phyloP scores from a whole-genome alignment of 1,140 invertebrate species.

The Bombus sibiricus region DNA sequence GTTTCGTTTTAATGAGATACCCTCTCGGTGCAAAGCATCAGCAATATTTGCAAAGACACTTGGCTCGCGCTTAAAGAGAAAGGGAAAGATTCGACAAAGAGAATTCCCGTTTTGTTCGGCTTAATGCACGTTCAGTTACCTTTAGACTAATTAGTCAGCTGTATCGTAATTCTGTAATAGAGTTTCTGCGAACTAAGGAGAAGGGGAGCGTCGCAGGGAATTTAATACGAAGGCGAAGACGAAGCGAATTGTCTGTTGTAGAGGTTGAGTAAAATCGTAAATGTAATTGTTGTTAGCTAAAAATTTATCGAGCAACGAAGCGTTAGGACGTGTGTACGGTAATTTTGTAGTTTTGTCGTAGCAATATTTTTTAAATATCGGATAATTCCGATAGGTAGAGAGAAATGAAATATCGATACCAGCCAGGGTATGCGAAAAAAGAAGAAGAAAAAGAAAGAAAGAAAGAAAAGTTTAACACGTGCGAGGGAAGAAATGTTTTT shows the following conservation, averaged over 20 bases:
- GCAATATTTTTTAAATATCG: no score
- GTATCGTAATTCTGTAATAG: not conserved
- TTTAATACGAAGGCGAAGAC: not conserved
- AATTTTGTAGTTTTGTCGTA: no score
- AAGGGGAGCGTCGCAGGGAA: not conserved
- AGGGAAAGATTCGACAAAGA: not conserved
- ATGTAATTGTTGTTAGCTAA: no score
- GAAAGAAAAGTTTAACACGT: no score
- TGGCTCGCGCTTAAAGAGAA: not conserved
- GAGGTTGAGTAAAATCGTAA: no score
- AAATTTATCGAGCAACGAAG: no score
- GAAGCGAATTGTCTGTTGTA: no score
- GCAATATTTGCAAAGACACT: conserved; percentile 2
- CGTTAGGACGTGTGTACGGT: no score
- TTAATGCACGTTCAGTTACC: not conserved
- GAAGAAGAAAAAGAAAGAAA: accelerated
- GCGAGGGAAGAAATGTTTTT: no score
- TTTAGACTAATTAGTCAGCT: not conserved
- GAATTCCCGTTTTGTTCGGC: not conserved
- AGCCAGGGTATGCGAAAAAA: accelerated
- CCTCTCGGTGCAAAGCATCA: not conserved
- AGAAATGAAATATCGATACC: no score
- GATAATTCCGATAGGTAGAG: accelerated
- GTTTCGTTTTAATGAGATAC: conserved; percentile 11
- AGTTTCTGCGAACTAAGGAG: not conserved